Evolutionary conservation across 2,888 invertebrate genomes (phyloP).

Genomic region (Aquatica leii): DNA sequence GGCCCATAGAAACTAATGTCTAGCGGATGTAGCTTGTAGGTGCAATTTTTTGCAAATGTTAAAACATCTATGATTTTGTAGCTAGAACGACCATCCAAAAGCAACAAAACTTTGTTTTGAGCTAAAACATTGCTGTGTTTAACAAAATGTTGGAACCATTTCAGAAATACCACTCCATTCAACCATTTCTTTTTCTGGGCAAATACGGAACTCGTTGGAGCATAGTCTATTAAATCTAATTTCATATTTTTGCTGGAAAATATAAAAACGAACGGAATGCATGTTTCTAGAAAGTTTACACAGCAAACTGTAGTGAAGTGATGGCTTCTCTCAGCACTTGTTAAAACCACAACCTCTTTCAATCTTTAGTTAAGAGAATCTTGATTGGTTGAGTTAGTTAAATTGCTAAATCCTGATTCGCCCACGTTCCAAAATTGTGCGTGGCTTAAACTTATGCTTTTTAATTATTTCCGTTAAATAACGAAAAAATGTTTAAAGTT

Average conservation of each 20-base stretch:
- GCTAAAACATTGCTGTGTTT: no score
- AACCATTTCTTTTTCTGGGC: no score
- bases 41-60: background rate
- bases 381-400: no score
- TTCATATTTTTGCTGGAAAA: no score
- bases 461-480: no score
- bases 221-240: no score
- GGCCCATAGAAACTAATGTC: background rate
- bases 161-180: no score
- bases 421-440: background rate
- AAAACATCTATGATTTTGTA: background rate
- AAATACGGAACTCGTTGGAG: no score
- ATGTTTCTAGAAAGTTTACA: no score
- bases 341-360: background rate
- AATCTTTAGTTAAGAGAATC: no score
- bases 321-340: background rate
- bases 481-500: background rate
- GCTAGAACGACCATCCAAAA: background rate
- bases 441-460: background rate
- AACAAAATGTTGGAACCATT: background rate
- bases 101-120: no score
- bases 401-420: background rate
- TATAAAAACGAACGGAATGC: no score
- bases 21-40: background rate
- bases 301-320: background rate